Conservation (phyloP, 2,113 vertebrate genomes). For the Gnathonemus echidnorhynchus region DNA sequence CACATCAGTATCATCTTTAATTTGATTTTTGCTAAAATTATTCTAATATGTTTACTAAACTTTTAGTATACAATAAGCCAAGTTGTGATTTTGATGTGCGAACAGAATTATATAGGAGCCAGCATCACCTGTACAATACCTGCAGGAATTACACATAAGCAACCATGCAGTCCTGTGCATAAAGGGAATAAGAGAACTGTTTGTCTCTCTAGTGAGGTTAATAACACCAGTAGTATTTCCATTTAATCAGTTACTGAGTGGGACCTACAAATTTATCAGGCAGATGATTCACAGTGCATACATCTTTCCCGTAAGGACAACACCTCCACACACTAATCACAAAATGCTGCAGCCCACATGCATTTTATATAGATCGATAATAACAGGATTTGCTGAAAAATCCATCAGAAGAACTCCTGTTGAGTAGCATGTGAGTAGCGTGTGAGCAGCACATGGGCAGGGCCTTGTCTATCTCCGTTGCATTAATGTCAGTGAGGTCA, state of each 20-base stretch:
- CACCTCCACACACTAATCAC: not conserved
- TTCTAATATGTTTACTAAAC: not conserved
- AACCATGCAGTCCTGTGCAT: not conserved
- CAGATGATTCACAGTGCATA: not conserved
- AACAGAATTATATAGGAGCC: not conserved
- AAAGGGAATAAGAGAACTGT: not conserved
- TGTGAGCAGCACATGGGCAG: not conserved
- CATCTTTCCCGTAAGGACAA: not conserved
- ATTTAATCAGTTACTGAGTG: not conserved
- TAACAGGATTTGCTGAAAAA: not conserved
- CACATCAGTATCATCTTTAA: not conserved
- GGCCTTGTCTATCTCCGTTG: not conserved
- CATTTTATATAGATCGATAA: not conserved
- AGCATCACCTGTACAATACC: not conserved
- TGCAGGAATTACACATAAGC: not conserved
- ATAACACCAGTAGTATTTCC: not conserved
- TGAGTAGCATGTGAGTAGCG: no score
- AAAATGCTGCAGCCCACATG: not conserved
- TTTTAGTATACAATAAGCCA: not conserved
- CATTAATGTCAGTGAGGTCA: not conserved
- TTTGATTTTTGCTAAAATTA: not conserved
- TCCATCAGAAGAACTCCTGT: not conserved
- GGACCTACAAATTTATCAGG: not conserved
- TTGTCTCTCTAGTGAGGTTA: not conserved
- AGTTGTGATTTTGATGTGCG: not conserved